These are phyloP conservation scores for Anarrhichthys ocellatus DNA, from an alignment of 2,113 vertebrate species.

Conservation along the genomic window DNA sequence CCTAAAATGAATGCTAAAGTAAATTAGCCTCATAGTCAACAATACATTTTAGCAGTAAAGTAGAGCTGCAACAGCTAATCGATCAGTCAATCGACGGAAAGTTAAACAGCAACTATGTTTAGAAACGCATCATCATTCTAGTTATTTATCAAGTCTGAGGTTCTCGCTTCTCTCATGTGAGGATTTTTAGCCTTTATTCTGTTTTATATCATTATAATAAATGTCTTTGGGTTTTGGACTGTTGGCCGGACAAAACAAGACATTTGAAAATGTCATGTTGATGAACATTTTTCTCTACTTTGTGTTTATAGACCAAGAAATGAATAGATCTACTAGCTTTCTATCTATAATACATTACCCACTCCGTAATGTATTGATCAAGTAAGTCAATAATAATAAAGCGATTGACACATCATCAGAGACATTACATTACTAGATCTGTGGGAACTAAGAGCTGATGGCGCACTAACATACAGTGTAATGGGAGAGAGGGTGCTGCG, in stretches of 20 bases:
- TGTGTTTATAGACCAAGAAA: not conserved
- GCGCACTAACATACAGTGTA: not conserved
- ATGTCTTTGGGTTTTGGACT: not conserved
- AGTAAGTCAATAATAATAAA: slow-evolving; percentile 38
- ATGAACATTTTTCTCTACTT: not conserved
- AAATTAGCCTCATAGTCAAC: not conserved
- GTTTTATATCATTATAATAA: not conserved
- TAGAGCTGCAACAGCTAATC: not conserved
- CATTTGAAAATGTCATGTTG: not conserved
- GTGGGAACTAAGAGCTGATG: slow-evolving; percentile 28
- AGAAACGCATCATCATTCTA: not conserved
- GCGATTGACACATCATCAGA: slow-evolving; percentile 17
- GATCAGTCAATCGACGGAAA: not conserved
- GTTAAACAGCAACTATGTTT: not conserved
- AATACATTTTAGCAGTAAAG: not conserved
- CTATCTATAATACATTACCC: not conserved
- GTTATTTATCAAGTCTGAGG: not conserved
- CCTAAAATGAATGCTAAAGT: not conserved
- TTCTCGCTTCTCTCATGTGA: not conserved
- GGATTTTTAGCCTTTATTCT: not conserved
- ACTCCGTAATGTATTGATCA: slow-evolving; percentile 10
- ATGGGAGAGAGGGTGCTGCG: slow-evolving; percentile 29
- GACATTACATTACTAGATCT: slow-evolving; percentile 3
- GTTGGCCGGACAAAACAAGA: not conserved
- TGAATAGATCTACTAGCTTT: not conserved